These are phyloP conservation scores for Neuroterus valhalla DNA, from an alignment of 1,140 invertebrate genomes.

Conservation along the genomic window DNA sequence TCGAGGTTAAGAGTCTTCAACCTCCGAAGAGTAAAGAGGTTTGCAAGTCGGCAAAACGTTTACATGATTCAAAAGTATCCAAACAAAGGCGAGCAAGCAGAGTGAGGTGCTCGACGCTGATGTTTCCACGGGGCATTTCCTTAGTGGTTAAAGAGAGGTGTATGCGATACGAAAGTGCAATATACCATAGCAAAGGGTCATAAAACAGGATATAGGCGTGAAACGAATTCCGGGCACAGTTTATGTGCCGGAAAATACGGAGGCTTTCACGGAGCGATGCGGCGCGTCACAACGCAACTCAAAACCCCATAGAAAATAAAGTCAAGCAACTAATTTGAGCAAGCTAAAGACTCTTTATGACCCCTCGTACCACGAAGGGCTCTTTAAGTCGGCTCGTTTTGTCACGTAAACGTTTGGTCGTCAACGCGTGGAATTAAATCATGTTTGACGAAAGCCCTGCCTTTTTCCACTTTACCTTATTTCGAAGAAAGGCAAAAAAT, in stretches of 20 bases:
- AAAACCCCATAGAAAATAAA: constrained; percentile 34
- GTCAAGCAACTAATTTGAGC: constrained; percentile 35
- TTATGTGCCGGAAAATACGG: constrained; percentile 45
- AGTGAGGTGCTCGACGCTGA: constrained; percentile 10
- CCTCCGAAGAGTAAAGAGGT: constrained; percentile 12
- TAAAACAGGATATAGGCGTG: constrained; percentile 46
- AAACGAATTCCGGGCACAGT: constrained; percentile 43
- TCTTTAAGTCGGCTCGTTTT: constrained; percentile 18
- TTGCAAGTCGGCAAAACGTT: constrained; percentile 12
- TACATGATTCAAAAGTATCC: constrained; percentile 12
- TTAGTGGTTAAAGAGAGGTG: constrained; percentile 28
- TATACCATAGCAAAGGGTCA: constrained; percentile 31
- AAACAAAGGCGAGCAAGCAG: constrained; percentile 9
- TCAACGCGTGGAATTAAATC: constrained; percentile 30
- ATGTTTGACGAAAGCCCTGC: constrained; percentile 17
- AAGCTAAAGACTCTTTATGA: constrained; percentile 16
- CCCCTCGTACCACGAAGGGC: background rate
- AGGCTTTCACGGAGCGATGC: constrained; percentile 37
- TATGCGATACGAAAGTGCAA: constrained; percentile 29
- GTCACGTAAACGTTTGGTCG: constrained; percentile 19
- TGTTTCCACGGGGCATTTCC: constrained; percentile 14
- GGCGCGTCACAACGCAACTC: background rate
- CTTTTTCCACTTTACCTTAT: background rate
- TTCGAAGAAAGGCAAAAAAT: background rate
- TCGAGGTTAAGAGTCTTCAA: constrained; percentile 4